These are phyloP conservation scores for Pycnomerus fuliginosus DNA, from an alignment of 2,888 invertebrate genomes.

Conservation along the genomic window DNA sequence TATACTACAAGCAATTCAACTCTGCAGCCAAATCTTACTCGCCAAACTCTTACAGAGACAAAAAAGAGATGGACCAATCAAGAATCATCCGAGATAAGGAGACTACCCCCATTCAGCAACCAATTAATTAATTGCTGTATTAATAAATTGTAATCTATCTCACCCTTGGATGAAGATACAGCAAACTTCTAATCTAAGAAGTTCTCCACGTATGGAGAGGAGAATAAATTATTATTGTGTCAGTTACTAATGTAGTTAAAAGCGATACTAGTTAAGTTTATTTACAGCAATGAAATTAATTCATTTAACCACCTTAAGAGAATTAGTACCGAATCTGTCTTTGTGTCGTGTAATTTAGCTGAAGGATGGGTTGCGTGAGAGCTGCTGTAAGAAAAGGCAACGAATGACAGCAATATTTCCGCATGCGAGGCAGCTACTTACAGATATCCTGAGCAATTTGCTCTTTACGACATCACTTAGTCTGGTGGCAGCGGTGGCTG, in stretches of 20 bases:
- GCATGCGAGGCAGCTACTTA: slow-evolving; percentile 43
- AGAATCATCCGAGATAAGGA: too few relatives aligned
- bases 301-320: slow-evolving; percentile 11
- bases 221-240: too few relatives aligned
- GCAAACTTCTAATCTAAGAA: too few relatives aligned
- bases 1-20: slow-evolving; percentile 26
- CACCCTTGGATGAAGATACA: too few relatives aligned
- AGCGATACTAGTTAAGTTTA: too few relatives aligned
- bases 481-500: slow-evolving; percentile 25
- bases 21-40: neutral
- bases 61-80: too few relatives aligned
- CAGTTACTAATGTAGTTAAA: too few relatives aligned
- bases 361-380: slow-evolving; percentile 4
- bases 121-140: too few relatives aligned
- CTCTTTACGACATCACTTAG: slow-evolving; percentile 48
- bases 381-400: slow-evolving; percentile 26
- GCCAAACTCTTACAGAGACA: too few relatives aligned
- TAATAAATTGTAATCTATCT: too few relatives aligned
- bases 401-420: slow-evolving; percentile 46
- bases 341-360: slow-evolving; percentile 23
- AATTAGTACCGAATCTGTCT: slow-evolving; percentile 19
- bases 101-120: too few relatives aligned
- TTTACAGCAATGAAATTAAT: slow-evolving; percentile 15
- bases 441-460: slow-evolving; percentile 49
- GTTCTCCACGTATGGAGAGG: too few relatives aligned